Conservation (phyloP, 37 sponge, comb jelly and placozoan species). For the Oscarella lobularis region DNA sequence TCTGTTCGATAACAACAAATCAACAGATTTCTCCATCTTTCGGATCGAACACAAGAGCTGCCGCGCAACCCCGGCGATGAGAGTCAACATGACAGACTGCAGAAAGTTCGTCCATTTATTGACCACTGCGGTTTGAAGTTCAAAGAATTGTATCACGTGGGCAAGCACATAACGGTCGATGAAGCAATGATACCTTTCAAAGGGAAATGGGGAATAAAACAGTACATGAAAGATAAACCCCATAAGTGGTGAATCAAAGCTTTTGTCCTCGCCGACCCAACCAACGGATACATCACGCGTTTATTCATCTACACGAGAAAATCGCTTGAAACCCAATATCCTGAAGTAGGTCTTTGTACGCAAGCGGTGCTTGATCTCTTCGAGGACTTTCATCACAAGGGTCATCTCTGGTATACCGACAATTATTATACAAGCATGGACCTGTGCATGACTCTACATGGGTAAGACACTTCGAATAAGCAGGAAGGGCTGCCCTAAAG, state of each 20-base stretch:
- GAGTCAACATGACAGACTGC: background rate
- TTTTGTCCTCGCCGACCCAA: background rate
- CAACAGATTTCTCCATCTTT: no score
- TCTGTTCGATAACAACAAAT: no score
- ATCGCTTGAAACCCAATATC: background rate
- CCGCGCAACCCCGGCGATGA: no score
- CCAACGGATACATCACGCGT: background rate
- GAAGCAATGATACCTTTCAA: background rate
- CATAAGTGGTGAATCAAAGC: background rate
- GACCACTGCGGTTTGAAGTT: background rate
- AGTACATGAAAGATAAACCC: background rate
- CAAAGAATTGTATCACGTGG: background rate
- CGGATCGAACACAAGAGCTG: no score
- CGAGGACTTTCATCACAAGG: background rate
- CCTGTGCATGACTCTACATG: background rate
- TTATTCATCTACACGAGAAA: background rate
- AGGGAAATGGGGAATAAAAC: background rate
- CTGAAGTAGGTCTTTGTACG: background rate
- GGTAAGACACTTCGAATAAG: background rate
- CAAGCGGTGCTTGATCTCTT: background rate
- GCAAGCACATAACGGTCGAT: background rate
- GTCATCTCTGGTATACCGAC: background rate
- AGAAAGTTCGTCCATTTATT: background rate
- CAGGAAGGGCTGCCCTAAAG: background rate
- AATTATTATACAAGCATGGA: background rate